phyloP scores from a whole-genome alignment of 2,113 vertebrate species.

The Colius striatus region DNA sequence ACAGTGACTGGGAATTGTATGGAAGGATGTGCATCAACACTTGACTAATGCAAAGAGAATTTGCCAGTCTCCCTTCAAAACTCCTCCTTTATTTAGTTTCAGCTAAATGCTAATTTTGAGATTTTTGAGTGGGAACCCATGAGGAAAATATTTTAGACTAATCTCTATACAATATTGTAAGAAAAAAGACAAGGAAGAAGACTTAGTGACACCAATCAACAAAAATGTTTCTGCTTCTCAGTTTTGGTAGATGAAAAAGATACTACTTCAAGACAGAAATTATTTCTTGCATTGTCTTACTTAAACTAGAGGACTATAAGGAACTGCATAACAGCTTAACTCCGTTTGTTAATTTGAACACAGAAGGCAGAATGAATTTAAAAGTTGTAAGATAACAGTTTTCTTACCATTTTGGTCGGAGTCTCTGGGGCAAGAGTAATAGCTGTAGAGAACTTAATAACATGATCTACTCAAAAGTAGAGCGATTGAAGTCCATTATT shows the following conservation, averaged over 20 bases:
- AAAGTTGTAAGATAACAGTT: background rate
- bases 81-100: background rate
- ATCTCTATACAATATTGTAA: background rate
- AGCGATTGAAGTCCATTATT: background rate
- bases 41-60: background rate
- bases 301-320: background rate
- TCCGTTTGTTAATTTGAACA: background rate
- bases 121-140: background rate
- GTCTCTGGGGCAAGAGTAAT: background rate
- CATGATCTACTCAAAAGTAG: background rate
- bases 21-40: background rate
- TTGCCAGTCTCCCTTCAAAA: background rate
- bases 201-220: background rate
- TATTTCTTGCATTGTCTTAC: background rate
- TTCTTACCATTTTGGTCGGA: background rate
- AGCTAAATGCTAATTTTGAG: background rate
- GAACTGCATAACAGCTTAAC: background rate
- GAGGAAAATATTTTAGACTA: background rate
- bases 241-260: background rate
- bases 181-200: background rate
- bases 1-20: background rate
- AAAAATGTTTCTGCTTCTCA: background rate
- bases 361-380: background rate
- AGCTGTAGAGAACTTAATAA: background rate
- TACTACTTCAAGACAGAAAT: background rate